A percentile compares a stretch with the other conserved stretches of the same genome.
Conservation (phyloP, 2,797 vertebrate species). For the Phoebastria nigripes region DNA sequence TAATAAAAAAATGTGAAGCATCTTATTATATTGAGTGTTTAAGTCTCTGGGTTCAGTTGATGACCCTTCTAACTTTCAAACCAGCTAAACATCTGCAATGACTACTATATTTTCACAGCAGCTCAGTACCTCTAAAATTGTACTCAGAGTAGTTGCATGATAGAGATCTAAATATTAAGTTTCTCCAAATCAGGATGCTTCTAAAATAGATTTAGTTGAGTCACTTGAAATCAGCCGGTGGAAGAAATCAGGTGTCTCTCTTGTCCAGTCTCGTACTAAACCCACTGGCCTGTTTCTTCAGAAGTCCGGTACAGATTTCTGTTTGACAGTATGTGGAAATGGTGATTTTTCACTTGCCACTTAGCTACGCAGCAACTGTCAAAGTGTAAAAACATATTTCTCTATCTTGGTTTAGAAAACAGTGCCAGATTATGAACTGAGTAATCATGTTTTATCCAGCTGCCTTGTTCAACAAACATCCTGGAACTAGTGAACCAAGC, state of each 20-base stretch:
- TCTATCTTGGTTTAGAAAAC: background rate
- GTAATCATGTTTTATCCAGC: background rate
- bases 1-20: fast-evolving
- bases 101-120: background rate
- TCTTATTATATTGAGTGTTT: background rate
- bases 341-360: background rate
- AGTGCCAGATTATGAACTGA: background rate
- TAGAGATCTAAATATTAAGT: background rate
- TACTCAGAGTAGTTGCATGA: background rate
- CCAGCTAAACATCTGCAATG: background rate
- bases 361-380: background rate
- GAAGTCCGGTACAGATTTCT: background rate
- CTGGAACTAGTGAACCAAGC: background rate
- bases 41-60: background rate
- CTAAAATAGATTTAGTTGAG: background rate
- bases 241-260: background rate
- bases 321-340: background rate
- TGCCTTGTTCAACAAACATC: background rate
- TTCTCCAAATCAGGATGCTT: background rate
- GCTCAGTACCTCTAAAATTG: background rate
- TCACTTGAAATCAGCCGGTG: background rate
- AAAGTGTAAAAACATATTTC: background rate
- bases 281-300: background rate
- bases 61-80: background rate
- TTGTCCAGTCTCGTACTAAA: background rate